Conservation (phyloP, 2,888 invertebrate species). For the Noctua janthe region DNA sequence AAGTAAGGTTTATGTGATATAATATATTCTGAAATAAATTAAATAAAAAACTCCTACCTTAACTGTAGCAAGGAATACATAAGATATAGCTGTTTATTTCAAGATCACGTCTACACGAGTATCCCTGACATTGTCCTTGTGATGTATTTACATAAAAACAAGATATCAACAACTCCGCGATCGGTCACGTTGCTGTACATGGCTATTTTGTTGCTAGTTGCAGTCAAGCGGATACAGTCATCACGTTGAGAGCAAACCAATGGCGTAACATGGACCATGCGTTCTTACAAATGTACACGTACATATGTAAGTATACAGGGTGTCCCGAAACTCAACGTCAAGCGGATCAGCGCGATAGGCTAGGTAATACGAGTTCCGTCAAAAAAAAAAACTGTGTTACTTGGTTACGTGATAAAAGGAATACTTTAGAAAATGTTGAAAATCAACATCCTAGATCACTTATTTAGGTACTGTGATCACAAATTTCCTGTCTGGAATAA, state of each 20-base stretch:
- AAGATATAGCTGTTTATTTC: not conserved
- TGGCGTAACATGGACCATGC: not conserved
- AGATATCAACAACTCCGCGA: not conserved
- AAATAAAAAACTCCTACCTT: not conserved
- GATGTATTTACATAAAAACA: not conserved
- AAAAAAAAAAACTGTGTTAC: too few relatives aligned
- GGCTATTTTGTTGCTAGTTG: not conserved
- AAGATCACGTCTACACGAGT: not conserved
- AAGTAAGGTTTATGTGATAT: too few relatives aligned
- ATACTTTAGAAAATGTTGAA: too few relatives aligned
- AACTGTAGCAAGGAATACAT: not conserved
- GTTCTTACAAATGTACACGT: too few relatives aligned
- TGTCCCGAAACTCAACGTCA: too few relatives aligned
- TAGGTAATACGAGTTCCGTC: too few relatives aligned
- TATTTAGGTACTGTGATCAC: too few relatives aligned
- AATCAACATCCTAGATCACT: too few relatives aligned
- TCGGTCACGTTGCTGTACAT: constrained; percentile 22
- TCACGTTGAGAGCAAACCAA: constrained; percentile 17
- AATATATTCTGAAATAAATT: not conserved
- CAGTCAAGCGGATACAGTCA: constrained; percentile 6
- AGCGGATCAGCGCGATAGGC: too few relatives aligned
- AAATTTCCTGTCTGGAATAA: too few relatives aligned
- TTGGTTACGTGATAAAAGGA: too few relatives aligned
- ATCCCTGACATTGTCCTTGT: constrained; percentile 2
- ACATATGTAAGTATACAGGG: too few relatives aligned